Percentiles rank a stretch among this genome's conserved stretches.
These are phyloP conservation scores for Ailurus styani DNA, from an alignment of 2,113 vertebrate species.

Conservation along the genomic window DNA sequence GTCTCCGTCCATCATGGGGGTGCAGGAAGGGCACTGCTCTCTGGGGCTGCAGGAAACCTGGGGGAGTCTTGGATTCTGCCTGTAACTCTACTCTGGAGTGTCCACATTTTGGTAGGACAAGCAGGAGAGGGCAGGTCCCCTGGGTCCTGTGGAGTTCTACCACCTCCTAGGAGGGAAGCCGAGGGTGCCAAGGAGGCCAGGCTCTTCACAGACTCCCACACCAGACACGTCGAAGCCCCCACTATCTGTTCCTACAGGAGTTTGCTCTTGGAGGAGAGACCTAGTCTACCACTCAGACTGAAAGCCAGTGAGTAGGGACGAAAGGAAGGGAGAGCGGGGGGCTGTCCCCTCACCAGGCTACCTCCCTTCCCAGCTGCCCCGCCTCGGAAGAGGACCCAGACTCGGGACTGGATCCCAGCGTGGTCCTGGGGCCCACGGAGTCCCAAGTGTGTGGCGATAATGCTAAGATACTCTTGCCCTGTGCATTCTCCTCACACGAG, in stretches of 20 bases:
- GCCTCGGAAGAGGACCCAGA: not conserved
- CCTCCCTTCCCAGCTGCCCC: not conserved
- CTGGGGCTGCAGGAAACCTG: not conserved
- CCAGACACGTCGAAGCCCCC: not conserved
- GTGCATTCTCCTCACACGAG: not conserved
- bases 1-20: not conserved
- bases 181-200: rapidly evolving
- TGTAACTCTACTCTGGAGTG: not conserved
- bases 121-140: not conserved
- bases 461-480: not conserved
- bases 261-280: not conserved
- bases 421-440: rapidly evolving
- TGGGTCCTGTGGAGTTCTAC: not conserved
- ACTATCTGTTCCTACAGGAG: too few species aligned
- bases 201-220: not conserved
- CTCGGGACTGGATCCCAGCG: not conserved
- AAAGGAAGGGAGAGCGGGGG: rapidly evolving
- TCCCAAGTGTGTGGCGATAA: not conserved
- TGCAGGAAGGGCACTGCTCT: not conserved
- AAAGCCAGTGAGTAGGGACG: not conserved
- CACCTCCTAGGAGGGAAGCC: not conserved
- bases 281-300: not conserved
- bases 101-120: not conserved
- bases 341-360: not conserved
- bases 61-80: not conserved